A percentile compares a stretch with the other conserved stretches of the same genome.
Conservation (phyloP, 2,888 invertebrate species). For the Ochropacha duplaris region DNA sequence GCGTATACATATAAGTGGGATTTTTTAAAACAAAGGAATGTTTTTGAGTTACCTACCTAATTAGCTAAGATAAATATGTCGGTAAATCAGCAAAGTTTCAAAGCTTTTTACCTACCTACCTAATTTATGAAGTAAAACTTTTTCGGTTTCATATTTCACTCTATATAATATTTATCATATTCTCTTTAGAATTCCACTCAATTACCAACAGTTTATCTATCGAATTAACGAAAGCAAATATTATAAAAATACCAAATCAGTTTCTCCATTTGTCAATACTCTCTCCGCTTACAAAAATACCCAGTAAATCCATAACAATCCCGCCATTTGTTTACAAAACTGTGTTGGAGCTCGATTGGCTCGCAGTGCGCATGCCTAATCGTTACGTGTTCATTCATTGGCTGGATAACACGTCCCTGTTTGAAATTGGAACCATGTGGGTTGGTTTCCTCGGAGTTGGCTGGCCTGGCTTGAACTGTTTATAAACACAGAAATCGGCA, state of each 20-base stretch:
- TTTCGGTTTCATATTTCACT: too few species aligned
- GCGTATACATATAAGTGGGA: not conserved
- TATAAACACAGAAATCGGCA: not conserved
- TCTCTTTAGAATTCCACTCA: too few species aligned
- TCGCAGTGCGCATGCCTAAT: slow-evolving; percentile 39
- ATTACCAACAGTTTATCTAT: too few species aligned
- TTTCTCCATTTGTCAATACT: too few species aligned
- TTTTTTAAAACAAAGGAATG: slow-evolving; percentile 2
- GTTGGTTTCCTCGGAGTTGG: slow-evolving; percentile 22
- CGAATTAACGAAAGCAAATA: too few species aligned
- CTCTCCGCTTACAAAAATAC: not conserved
- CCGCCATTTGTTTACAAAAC: slow-evolving; percentile 57
- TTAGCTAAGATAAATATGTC: not conserved
- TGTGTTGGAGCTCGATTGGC: slow-evolving; percentile 52
- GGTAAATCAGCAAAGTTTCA: not conserved
- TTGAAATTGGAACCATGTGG: slow-evolving; percentile 65
- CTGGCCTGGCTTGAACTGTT: not conserved
- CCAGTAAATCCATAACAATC: slow-evolving; percentile 13
- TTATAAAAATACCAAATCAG: too few species aligned
- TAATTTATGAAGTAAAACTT: too few species aligned
- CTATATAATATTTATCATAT: too few species aligned
- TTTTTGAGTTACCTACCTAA: not conserved
- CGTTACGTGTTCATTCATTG: slow-evolving; percentile 50
- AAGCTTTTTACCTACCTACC: too few species aligned
- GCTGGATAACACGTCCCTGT: slow-evolving; percentile 41